Conservation (phyloP, 2,797 vertebrate species). For the Sardinella longiceps region DNA sequence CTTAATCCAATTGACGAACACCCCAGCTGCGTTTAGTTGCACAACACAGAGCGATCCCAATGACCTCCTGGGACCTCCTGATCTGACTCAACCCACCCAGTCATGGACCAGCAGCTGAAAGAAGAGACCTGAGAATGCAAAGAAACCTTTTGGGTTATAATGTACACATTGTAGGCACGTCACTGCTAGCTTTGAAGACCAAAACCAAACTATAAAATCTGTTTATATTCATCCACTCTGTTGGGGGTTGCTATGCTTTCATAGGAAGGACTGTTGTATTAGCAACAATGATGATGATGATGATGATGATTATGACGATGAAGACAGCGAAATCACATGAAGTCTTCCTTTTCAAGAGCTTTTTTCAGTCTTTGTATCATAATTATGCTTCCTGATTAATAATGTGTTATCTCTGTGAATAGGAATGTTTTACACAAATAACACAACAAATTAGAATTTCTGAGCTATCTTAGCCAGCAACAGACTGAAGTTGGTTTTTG, state of each 20-base stretch:
- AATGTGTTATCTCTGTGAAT: not conserved
- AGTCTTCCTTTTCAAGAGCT: slow-evolving; percentile 35
- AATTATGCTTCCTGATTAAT: slow-evolving; percentile 37
- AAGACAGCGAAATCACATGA: not conserved
- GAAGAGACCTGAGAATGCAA: not conserved
- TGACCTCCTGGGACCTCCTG: not conserved
- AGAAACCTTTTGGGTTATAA: not conserved
- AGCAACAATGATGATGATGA: not conserved
- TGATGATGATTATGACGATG: not conserved
- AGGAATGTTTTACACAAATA: not conserved
- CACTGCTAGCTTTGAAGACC: slow-evolving; percentile 6
- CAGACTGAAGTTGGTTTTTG: no score
- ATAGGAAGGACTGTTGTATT: not conserved
- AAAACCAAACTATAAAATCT: not conserved
- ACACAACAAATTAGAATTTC: no score
- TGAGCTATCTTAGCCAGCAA: no score
- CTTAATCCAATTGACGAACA: not conserved
- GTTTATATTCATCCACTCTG: not conserved
- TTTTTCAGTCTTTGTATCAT: slow-evolving; percentile 27
- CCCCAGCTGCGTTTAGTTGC: not conserved
- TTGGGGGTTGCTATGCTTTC: not conserved
- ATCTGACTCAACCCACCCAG: not conserved
- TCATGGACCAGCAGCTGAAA: not conserved
- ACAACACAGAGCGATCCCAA: not conserved
- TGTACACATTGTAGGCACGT: not conserved